A percentile compares a stretch with the other conserved stretches of the same genome.
Conservation (phyloP, 2,113 vertebrate species). For the Panthera tigris region DNA sequence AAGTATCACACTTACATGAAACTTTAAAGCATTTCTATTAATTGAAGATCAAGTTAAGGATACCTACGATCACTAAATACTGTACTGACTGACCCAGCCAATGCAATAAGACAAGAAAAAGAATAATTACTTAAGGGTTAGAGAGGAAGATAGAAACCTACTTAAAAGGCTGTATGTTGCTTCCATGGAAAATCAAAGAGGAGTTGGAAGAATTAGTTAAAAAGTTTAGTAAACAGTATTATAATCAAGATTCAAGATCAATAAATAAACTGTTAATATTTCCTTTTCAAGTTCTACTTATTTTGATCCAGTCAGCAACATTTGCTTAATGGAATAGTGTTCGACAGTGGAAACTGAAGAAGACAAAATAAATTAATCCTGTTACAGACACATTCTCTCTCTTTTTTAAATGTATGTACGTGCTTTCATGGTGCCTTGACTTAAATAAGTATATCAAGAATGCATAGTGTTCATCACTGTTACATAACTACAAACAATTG, state of each 20-base stretch:
- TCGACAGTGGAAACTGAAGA: not conserved
- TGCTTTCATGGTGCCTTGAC: not conserved
- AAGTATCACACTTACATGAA: not conserved
- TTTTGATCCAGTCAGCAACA: not conserved
- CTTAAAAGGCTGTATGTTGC: not conserved
- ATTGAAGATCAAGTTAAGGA: not conserved
- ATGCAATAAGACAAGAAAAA: conserved; percentile 22
- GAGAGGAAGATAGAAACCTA: not conserved
- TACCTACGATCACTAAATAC: not conserved
- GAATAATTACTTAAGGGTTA: not conserved
- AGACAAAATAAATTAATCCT: not conserved
- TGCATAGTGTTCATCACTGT: not conserved
- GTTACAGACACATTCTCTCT: not conserved
- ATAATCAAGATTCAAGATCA: not conserved
- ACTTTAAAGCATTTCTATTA: conserved; percentile 13
- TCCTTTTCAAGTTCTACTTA: conserved; percentile 3
- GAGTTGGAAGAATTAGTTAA: not conserved
- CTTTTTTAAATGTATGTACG: not conserved
- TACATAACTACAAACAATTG: not conserved
- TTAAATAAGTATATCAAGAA: not conserved
- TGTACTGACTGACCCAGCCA: not conserved
- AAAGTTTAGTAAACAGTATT: not conserved
- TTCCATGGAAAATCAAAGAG: conserved; percentile 28
- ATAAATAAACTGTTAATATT: not conserved
- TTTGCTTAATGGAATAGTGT: not conserved